A percentile compares a stretch with the other conserved stretches of the same genome.
phyloP scores from a whole-genome alignment of 2,797 vertebrate genomes.

The Centropyge bicolor region DNA sequence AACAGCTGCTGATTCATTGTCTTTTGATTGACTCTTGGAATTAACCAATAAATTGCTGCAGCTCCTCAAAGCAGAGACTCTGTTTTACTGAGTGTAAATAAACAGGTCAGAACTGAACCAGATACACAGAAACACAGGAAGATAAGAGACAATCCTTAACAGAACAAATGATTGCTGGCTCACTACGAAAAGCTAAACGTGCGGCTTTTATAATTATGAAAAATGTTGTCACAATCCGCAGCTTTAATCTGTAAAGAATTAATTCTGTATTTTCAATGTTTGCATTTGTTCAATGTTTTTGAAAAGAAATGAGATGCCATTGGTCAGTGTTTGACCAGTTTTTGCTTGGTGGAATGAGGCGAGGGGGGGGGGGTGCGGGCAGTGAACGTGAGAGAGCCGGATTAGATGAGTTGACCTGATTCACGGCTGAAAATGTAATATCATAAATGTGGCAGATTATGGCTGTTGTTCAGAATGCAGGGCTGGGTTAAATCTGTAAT shows the following conservation, averaged over 20 bases:
- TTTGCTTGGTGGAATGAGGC: neutral
- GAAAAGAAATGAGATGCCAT: constrained; percentile 24
- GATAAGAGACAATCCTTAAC: neutral
- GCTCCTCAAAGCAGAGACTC: no score
- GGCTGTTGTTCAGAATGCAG: constrained; percentile 53
- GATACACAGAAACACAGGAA: no score
- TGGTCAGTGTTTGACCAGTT: constrained; percentile 30
- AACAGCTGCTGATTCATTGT: no score
- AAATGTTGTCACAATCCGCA: constrained; percentile 20
- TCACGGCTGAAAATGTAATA: constrained; percentile 81
- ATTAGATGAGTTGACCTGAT: constrained; percentile 83
- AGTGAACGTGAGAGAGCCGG: constrained; percentile 28
- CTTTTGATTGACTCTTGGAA: no score
- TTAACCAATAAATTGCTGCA: no score
- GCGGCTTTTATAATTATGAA: constrained; percentile 18
- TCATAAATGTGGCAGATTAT: constrained; percentile 84
- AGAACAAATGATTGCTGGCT: constrained; percentile 21
- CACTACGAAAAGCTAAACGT: constrained; percentile 3
- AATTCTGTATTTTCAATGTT: constrained; percentile 30
- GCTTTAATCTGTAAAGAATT: constrained; percentile 19
- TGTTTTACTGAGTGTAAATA: no score
- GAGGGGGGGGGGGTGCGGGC: neutral
- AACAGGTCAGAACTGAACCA: no score
- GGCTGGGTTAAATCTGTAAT: constrained; percentile 75
- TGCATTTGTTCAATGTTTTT: constrained; percentile 25